Percentiles rank a stretch among this genome's conserved stretches.
These are phyloP conservation scores for Agriopis marginaria DNA, from an alignment of 2,888 invertebrate genomes.

Conservation along the genomic window DNA sequence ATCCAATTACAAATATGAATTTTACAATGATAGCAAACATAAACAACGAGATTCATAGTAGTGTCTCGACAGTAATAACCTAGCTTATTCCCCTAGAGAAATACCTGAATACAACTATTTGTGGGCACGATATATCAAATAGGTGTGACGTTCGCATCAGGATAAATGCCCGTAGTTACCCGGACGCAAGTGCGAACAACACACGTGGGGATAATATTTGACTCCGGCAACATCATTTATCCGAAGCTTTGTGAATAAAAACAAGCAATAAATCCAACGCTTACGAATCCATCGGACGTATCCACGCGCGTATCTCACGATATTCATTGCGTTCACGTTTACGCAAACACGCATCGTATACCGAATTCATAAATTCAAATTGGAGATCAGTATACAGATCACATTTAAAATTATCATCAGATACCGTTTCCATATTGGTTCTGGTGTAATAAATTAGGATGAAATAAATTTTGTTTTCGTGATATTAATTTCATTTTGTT, in stretches of 20 bases:
- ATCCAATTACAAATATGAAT: conserved; percentile 15
- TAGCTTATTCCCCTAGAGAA: conserved; percentile 48
- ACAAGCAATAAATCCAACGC: conserved; percentile 56
- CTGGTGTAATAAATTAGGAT: conserved; percentile 45
- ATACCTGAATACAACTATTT: conserved; percentile 52
- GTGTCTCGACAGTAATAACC: conserved; percentile 32
- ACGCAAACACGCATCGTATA: conserved; percentile 50
- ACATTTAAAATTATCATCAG: conserved; percentile 49
- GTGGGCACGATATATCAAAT: conserved; percentile 47
- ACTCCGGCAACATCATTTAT: conserved; percentile 51
- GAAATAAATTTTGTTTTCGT: conserved; percentile 33
- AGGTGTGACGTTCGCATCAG: conserved; percentile 46
- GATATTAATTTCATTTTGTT: conserved; percentile 36
- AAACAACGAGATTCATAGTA: conserved; percentile 20
- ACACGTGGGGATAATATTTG: conserved; percentile 58
- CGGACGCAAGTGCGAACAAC: conserved; percentile 50
- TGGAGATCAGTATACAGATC: conserved; percentile 51
- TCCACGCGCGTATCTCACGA: conserved; percentile 33
- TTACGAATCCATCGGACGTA: conserved; percentile 46
- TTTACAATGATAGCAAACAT: conserved; percentile 14
- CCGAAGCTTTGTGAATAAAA: conserved; percentile 54
- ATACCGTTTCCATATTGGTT: conserved; percentile 41
- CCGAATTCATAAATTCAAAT: conserved; percentile 53
- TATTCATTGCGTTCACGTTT: conserved; percentile 54
- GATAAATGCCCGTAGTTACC: conserved; percentile 52